Conservation (phyloP, 2,113 vertebrate species). For the Microtus pennsylvanicus region DNA sequence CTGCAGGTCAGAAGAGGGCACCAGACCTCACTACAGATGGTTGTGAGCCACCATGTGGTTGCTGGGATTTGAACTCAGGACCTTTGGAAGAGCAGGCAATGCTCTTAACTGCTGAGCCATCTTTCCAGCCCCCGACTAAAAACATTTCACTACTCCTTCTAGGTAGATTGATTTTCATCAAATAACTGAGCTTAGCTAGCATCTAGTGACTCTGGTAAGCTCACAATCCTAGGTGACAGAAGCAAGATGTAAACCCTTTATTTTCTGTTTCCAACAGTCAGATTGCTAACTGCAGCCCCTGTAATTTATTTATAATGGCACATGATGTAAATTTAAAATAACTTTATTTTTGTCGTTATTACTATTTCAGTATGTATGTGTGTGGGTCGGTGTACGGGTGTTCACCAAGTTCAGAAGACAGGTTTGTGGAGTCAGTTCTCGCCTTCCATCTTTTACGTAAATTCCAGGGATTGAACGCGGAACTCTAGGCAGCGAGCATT, state of each 20-base stretch:
- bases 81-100: too few relatives aligned
- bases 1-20: too few relatives aligned
- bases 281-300: neutral
- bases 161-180: neutral
- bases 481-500: neutral
- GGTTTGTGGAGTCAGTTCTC: neutral
- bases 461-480: neutral
- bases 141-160: neutral
- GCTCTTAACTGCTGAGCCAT: too few relatives aligned
- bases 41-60: too few relatives aligned
- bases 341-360: neutral
- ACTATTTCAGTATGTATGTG: neutral
- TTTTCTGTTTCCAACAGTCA: neutral
- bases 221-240: neutral
- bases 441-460: neutral
- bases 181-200: neutral
- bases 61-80: too few relatives aligned
- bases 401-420: neutral
- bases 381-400: too few relatives aligned
- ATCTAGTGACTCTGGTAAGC: neutral
- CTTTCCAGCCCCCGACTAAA: neutral
- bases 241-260: neutral
- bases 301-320: neutral
- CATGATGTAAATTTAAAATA: conserved; percentile 1
- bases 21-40: too few relatives aligned